Base-by-base conservation (phyloP, 2,888 invertebrate genomes). In the Rhagonycha fulva region DNA sequence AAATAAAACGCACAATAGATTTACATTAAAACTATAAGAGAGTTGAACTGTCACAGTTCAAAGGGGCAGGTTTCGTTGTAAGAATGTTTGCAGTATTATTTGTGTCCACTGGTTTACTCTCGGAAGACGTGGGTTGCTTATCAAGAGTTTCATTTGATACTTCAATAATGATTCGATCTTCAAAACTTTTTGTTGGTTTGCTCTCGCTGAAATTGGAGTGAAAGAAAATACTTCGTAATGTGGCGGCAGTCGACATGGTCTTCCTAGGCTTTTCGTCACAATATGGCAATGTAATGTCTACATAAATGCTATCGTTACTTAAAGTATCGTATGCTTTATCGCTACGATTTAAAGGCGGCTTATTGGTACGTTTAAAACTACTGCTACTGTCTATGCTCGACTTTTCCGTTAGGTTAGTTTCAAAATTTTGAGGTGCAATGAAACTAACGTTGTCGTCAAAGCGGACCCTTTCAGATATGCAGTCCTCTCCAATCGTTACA, bases 401-500 rank as follows among this genome's bases (percentile, higher is more conserved):
- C 78, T 89, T 89, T 76, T 89, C 89, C n/a, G 85, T 85, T 69
- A 84, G 83, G n/a, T 82, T 83, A 19, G 82, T 80, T 30, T 82
- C 81, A 63, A 80, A 82, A 26, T 82, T 79, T 28, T 87, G 86
- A 7, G 88, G 84, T 68, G 88, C 89, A 71, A 91, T 90, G 83
- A 91, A 90, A 81, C 91, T 92, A 75, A 92, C 90, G 80, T 91
- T 91, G 84, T 92, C 91, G 82, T 92, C 92, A 83, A 92, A 92
- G 73, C 92, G 88, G 1, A 92, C 92, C n/a, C 92, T 87, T 83
- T 92, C 92, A 0, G 91, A 91, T 28, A 89, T 89, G 74, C 91
- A 89, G 75, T 91, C 91, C 80, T 91, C 91, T 9, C 87, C 87
- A 69, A 87, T 86, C 26, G 86, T 87, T 4, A 86, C 84, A 78